Evolutionary conservation across 2,888 invertebrate species (phyloP).

Genomic region (Andrena fulva): DNA sequence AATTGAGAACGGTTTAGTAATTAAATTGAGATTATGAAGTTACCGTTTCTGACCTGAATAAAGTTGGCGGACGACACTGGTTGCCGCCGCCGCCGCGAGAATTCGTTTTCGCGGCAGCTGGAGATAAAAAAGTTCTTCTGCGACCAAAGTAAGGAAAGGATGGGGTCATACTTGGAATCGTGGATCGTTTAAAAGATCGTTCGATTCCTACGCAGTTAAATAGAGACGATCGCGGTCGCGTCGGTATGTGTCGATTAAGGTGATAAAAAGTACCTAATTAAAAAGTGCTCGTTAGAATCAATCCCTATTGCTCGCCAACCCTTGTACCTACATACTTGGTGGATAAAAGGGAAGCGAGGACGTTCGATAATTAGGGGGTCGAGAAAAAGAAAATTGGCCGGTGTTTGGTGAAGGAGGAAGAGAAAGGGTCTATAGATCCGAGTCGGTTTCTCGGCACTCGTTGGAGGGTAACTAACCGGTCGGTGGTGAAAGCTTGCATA

Average conservation of each 20-base stretch:
- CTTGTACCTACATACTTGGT: constrained; percentile 22
- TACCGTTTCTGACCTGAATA: constrained; percentile 44
- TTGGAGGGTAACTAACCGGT: constrained; percentile 70
- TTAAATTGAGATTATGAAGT: constrained; percentile 47
- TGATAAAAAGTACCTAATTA: constrained; percentile 27
- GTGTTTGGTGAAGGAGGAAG: neutral
- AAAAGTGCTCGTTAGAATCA: constrained; percentile 40
- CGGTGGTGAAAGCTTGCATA: constrained; percentile 71
- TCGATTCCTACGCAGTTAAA: too few relatives aligned
- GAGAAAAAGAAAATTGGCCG: neutral
- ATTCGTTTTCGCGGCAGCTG: neutral
- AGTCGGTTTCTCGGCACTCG: constrained; percentile 21
- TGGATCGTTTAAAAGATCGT: too few relatives aligned
- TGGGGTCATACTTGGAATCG: too few relatives aligned
- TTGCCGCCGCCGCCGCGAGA: constrained; percentile 15
- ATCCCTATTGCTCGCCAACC: constrained; percentile 60
- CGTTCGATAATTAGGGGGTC: neutral
- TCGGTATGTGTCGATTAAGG: constrained; percentile 25
- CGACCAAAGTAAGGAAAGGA: neutral
- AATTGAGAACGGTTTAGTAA: constrained; percentile 38
- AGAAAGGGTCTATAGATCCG: constrained; percentile 16
- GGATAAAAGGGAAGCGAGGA: constrained; percentile 53
- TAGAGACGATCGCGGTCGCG: neutral
- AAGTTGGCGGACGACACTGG: constrained; percentile 30
- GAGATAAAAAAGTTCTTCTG: constrained; percentile 11